phyloP scores from a whole-genome alignment of 2,888 invertebrate genomes.

The Allophyes oxyacanthae region DNA sequence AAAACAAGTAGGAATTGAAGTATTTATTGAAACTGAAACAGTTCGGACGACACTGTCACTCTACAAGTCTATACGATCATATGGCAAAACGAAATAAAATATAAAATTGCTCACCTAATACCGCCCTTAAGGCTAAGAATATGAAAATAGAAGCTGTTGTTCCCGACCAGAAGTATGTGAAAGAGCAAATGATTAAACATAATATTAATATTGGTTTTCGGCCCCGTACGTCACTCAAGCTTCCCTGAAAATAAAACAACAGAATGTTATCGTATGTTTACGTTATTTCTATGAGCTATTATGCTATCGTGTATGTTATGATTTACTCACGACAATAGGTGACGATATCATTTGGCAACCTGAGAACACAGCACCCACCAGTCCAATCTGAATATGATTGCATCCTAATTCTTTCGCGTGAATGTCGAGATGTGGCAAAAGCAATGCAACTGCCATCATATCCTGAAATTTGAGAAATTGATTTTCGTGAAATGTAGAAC shows the following conservation, averaged over 20 bases:
- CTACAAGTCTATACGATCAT: too few species aligned
- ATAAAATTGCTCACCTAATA: conserved; percentile 78
- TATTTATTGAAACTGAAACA: neutral
- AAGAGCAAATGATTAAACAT: conserved; percentile 77
- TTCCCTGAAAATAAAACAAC: conserved; percentile 79
- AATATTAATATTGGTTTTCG: conserved; percentile 82
- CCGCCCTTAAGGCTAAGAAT: conserved; percentile 78
- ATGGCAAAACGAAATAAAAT: neutral
- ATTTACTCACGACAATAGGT: conserved; percentile 36
- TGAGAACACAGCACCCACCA: conserved; percentile 20
- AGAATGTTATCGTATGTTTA: neutral
- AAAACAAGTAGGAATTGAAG: neutral
- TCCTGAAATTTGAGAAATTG: conserved; percentile 61
- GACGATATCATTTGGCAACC: conserved; percentile 31
- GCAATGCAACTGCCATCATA: conserved; percentile 58
- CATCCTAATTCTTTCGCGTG: conserved; percentile 28
- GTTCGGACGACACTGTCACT: too few species aligned
- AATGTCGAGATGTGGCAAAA: conserved; percentile 28
- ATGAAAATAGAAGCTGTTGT: conserved; percentile 79
- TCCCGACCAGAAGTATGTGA: conserved; percentile 84
- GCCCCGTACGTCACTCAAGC: conserved; percentile 88
- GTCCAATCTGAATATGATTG: conserved; percentile 33
- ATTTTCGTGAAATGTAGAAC: too few species aligned
- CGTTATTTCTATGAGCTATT: neutral
- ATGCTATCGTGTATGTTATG: neutral